Base-by-base conservation (phyloP, 2,888 invertebrate species). In the Tinea semifulvella region DNA sequence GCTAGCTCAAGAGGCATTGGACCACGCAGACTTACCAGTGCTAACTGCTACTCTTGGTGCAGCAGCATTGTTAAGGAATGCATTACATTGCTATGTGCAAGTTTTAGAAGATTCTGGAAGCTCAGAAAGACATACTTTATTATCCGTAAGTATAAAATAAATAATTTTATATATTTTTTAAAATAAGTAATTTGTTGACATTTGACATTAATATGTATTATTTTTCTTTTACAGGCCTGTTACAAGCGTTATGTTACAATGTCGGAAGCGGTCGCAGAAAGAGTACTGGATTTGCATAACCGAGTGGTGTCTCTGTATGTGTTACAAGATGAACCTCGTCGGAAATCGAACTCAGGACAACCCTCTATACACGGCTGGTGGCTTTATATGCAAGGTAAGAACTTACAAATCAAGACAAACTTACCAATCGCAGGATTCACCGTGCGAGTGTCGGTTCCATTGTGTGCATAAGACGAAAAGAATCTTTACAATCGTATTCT, bases 361-460 rank as follows among this genome's bases (percentile, higher is more conserved):
- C 92, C 91, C 28, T 88, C 90, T 1, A 86, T 92, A 49, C 92
- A 92, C 59, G 93, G 92, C 84, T 93, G 93, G 93, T 92, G 92
- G 91, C 80, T 92, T 16, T 93, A 93, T 58, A 90, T 93, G 87
- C 87, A 89, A 71, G 90, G 91, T 88, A 31, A 22, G 8, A n/a
- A n/a, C n/a, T n/a, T n/a, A n/a, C n/a, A n/a, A n/a, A n/a, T n/a
- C n/a, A n/a, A n/a, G n/a, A n/a, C n/a, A n/a, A n/a, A n/a, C n/a
- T n/a, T n/a, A n/a, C n/a, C n/a, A n/a, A n/a, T n/a, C n/a, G n/a
- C n/a, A n/a, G n/a, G n/a, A n/a, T n/a, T n/a, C n/a, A n/a, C n/a
- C n/a, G n/a, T n/a, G n/a, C n/a, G n/a, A n/a, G n/a, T n/a, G n/a
- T n/a, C n/a, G n/a, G n/a, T n/a, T n/a, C n/a, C n/a, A n/a, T n/a